phyloP scores from a whole-genome alignment of 2,113 vertebrate species.

The Xiphophorus hellerii region DNA sequence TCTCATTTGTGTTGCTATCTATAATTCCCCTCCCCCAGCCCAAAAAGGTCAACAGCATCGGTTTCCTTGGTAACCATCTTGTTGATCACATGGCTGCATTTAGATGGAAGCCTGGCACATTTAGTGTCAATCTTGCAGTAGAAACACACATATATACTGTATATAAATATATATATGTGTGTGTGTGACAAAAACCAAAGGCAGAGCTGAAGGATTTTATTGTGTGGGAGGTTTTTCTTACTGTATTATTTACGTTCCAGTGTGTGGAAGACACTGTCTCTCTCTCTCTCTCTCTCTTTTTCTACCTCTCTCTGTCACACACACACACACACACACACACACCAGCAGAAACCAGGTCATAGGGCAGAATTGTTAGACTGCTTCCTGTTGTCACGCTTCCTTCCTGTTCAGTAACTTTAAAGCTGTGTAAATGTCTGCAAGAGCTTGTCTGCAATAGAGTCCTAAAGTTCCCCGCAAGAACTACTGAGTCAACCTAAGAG shows the following conservation, averaged over 20 bases:
- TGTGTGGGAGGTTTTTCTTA: constrained; percentile 24
- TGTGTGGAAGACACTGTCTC: background rate
- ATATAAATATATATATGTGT: constrained; percentile 2
- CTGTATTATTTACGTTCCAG: constrained; percentile 32
- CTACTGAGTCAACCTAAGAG: background rate
- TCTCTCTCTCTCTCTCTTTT: too few species aligned
- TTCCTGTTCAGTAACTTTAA: constrained; percentile 73
- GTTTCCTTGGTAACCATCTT: constrained; percentile 55
- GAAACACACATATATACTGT: background rate
- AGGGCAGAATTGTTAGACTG: constrained; percentile 59
- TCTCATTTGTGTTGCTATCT: background rate
- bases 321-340: constrained; percentile 21
- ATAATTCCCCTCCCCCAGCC: constrained; percentile 17
- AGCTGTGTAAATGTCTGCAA: constrained; percentile 14
- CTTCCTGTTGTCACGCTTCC: constrained; percentile 71
- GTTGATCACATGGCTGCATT: constrained; percentile 43
- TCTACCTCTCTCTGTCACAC: background rate
- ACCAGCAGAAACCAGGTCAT: constrained; percentile 34
- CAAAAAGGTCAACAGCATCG: constrained; percentile 59
- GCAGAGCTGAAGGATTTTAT: background rate
- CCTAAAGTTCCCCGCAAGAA: background rate
- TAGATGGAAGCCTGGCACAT: constrained; percentile 55
- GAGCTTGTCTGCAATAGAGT: background rate
- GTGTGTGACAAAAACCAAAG: constrained; percentile 7
- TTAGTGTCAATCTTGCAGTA: too few species aligned